Base-by-base conservation (phyloP, 37 sponge, comb jelly and placozoan genomes). In the Amphimedon queenslandica region DNA sequence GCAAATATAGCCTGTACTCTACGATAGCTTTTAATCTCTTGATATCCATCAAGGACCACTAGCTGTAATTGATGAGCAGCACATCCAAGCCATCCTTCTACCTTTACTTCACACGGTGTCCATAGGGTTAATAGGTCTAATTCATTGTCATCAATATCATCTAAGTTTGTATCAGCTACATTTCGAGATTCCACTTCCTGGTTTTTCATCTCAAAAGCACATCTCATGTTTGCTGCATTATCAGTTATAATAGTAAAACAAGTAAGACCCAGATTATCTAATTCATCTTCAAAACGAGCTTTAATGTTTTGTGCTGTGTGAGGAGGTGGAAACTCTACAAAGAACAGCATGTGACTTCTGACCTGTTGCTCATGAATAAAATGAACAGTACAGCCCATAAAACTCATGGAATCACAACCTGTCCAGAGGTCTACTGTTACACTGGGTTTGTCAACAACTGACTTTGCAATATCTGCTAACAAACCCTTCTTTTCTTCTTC, bases 221-320 rank as follows among this genome's bases (percentile, higher is more conserved):
- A 25, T n/a, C 21, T 60, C 73, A 72, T 72, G 32, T 72, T 72
- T 56, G 73, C 37, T 31, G 73, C 73, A 55, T 72, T 72, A 34
- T 72, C 73, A 32, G 73, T 72, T 53, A 72, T 35, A 25, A 72
- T 57, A 24, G 23, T 51, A 57, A 72, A 72, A 25, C 61, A 60
- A 6, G 61, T n/a, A 60, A 60, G 8, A 60, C 27, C 61, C 23
- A 25, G 27, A 60, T 60, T 60, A 60, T 60, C 61, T n/a, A 60
- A 60, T 25, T 60, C 27, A 60, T 25, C 61, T n/a, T 60, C 61
- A 60, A 60, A 60, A 11, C 28, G 61, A 60, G 5, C 27, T n/a
- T 60, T 60, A 6, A 60, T 60, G 27, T n/a, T 25, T 60, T 60
- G 24, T 6, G 61, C 8, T 11, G 61, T 25, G 21, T 60, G 61